Conservation (phyloP, 2,113 vertebrate genomes). For the Myodes glareolus region DNA sequence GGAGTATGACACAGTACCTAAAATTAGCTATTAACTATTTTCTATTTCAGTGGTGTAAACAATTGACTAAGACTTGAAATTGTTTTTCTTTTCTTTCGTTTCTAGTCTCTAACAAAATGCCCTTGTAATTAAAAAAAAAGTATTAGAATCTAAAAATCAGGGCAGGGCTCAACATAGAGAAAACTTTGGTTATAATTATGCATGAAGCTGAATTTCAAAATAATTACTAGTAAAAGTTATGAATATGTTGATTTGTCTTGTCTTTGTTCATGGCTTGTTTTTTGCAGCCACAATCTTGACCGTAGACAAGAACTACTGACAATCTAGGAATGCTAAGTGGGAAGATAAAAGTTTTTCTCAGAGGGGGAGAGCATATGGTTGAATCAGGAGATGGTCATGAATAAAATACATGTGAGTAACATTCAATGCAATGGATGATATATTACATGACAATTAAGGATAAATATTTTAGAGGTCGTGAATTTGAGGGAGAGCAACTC, state of each 20-base stretch:
- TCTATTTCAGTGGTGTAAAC: neutral
- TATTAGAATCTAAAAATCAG: neutral
- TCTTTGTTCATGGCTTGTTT: neutral
- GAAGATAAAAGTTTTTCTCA: neutral
- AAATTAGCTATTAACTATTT: neutral
- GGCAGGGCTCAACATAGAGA: neutral
- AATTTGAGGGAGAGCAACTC: neutral
- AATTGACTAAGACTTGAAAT: neutral
- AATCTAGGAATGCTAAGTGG: neutral
- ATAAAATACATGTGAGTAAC: neutral
- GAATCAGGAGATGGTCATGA: neutral
- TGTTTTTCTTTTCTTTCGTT: neutral
- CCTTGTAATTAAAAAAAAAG: neutral
- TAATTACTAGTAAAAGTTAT: constrained; percentile 6
- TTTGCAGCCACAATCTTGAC: neutral
- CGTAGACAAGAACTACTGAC: neutral
- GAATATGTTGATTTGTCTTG: neutral
- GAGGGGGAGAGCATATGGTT: neutral
- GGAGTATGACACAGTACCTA: neutral
- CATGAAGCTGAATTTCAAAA: neutral
- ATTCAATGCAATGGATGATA: neutral
- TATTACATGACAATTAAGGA: neutral
- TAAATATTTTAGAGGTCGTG: neutral
- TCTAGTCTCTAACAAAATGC: neutral
- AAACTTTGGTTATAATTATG: neutral